These are phyloP conservation scores for Metopia argyrocephala DNA, from an alignment of 2,888 invertebrate species.

Conservation along the genomic window DNA sequence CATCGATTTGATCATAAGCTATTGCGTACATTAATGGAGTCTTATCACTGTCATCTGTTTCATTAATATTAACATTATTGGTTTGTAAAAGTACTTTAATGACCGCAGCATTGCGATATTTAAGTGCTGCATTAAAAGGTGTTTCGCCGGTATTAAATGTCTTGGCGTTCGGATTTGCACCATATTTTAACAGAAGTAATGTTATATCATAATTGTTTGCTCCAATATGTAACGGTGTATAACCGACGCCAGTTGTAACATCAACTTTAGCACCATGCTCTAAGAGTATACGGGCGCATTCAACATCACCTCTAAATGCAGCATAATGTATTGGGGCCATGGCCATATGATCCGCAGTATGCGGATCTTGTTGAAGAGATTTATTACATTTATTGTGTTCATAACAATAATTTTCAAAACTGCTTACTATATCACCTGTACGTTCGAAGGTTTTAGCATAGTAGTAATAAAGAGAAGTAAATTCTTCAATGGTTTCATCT, in stretches of 20 bases:
- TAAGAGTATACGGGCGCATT: slow-evolving; percentile 82
- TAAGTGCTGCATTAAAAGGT: slow-evolving; percentile 83
- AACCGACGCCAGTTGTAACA: slow-evolving; percentile 82
- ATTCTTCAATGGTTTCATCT: slow-evolving; percentile 79
- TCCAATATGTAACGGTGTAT: slow-evolving; percentile 85
- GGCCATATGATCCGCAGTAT: slow-evolving; percentile 73
- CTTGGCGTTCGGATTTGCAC: slow-evolving; percentile 82
- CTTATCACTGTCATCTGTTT: slow-evolving; percentile 81
- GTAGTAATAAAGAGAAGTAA: slow-evolving; percentile 82
- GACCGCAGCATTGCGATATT: slow-evolving; percentile 80
- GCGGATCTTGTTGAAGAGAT: slow-evolving; percentile 71
- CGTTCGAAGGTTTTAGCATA: slow-evolving; percentile 87
- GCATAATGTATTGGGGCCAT: slow-evolving; percentile 87
- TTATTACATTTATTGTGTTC: slow-evolving; percentile 68
- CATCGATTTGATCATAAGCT: slow-evolving; percentile 73
- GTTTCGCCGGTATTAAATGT: slow-evolving; percentile 82
- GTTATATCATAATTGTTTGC: slow-evolving; percentile 82
- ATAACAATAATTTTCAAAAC: slow-evolving; percentile 60
- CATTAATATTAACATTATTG: slow-evolving; percentile 80
- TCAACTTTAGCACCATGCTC: slow-evolving; percentile 83
- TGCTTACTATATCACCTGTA: slow-evolving; percentile 80
- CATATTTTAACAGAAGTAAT: slow-evolving; percentile 80
- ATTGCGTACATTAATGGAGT: slow-evolving; percentile 80
- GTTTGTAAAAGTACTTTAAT: slow-evolving; percentile 79
- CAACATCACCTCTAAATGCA: slow-evolving; percentile 83